Percentiles rank a stretch among this genome's conserved stretches.
These are phyloP conservation scores for Parasteatoda lunata DNA, from an alignment of 2,888 invertebrate species.

Conservation along the genomic window DNA sequence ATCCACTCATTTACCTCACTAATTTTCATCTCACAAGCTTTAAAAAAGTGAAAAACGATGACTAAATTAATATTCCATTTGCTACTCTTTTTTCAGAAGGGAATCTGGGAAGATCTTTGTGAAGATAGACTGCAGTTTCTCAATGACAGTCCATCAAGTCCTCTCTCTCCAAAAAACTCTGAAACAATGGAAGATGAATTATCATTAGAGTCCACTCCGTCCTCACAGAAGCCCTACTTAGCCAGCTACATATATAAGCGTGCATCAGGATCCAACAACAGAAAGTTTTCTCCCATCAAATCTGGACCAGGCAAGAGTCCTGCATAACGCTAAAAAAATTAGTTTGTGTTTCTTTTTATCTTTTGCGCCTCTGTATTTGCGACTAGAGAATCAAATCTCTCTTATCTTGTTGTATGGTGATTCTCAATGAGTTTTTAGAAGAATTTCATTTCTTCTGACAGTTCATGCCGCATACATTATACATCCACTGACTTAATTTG, in stretches of 20 bases:
- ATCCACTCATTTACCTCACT: too few relatives aligned
- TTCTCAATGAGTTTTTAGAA: too few relatives aligned
- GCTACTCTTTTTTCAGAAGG: slow-evolving; percentile 57
- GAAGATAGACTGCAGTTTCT: slow-evolving; percentile 66
- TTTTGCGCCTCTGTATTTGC: too few relatives aligned
- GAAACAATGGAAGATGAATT: slow-evolving; percentile 61
- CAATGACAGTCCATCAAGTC: slow-evolving; percentile 52
- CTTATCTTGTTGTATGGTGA: too few relatives aligned
- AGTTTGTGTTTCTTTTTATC: neutral
- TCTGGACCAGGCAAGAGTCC: slow-evolving; percentile 30
- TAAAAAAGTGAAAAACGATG: too few relatives aligned
- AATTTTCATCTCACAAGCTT: too few relatives aligned
- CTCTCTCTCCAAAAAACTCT: slow-evolving; percentile 56
- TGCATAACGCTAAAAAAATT: neutral
- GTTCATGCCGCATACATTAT: too few relatives aligned
- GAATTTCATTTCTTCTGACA: too few relatives aligned
- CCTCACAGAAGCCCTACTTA: slow-evolving; percentile 46
- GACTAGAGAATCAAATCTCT: too few relatives aligned
- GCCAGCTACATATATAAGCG: slow-evolving; percentile 51
- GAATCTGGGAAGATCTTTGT: slow-evolving; percentile 64
- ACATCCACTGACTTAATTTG: too few relatives aligned
- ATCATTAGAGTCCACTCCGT: slow-evolving; percentile 53
- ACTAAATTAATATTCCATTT: neutral
- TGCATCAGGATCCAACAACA: slow-evolving; percentile 24
- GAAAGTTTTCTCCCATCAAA: slow-evolving; percentile 8